Percentiles rank a stretch among this genome's conserved stretches.
phyloP scores from a whole-genome alignment of 2,888 invertebrate species.

The Euplagia quadripunctaria region DNA sequence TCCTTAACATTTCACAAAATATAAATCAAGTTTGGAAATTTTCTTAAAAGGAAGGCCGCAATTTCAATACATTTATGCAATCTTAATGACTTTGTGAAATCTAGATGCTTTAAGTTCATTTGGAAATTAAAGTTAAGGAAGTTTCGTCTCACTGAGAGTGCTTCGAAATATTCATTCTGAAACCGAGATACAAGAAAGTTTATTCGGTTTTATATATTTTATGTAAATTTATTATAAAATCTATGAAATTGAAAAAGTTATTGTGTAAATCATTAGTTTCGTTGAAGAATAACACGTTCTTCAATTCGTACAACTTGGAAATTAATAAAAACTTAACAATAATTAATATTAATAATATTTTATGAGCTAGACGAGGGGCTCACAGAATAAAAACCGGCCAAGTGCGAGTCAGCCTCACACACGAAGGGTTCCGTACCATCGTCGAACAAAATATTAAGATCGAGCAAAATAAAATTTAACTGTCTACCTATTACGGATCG shows the following conservation, averaged over 20 bases:
- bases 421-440: too few species aligned
- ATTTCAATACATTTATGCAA: conserved; percentile 10
- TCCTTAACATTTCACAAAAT: neutral
- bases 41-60: conserved; percentile 2
- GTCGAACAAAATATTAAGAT: too few species aligned
- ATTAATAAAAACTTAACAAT: too few species aligned
- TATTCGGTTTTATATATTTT: neutral
- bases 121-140: conserved; percentile 4
- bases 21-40: neutral
- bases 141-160: neutral
- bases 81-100: conserved; percentile 14
- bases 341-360: too few species aligned
- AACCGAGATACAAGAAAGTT: neutral
- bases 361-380: too few species aligned
- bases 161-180: neutral
- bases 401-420: too few species aligned
- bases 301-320: too few species aligned
- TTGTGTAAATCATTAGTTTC: neutral
- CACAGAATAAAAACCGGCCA: too few species aligned
- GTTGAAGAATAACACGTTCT: neutral
- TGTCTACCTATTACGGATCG: too few species aligned
- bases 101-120: conserved; percentile 8
- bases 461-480: too few species aligned
- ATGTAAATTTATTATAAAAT: neutral
- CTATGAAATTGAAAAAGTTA: neutral